Conservation (phyloP, 2,113 vertebrate species). For the Sapajus apella region DNA sequence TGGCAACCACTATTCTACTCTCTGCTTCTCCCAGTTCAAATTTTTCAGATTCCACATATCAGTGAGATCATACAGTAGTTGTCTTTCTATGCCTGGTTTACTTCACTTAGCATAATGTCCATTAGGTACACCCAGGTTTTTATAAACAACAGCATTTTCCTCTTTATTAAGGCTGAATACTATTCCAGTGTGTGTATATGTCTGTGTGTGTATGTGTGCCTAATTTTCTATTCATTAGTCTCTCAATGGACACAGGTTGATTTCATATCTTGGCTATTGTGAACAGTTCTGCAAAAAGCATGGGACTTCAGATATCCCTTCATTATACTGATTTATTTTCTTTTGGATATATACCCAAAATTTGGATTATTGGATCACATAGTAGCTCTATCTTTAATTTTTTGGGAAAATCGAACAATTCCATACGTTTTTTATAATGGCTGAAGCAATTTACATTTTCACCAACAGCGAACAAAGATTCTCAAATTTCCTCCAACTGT, state of each 20-base stretch:
- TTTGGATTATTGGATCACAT: neutral
- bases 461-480: neutral
- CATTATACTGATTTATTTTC: neutral
- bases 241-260: neutral
- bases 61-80: neutral
- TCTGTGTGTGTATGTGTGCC: neutral
- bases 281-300: neutral
- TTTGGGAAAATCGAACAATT: neutral
- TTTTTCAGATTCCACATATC: neutral
- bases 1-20: neutral
- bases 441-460: neutral
- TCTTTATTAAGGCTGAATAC: neutral
- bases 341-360: neutral
- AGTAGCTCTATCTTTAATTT: neutral
- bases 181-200: neutral
- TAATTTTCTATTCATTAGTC: neutral
- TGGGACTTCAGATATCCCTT: neutral
- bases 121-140: neutral
- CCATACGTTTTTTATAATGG: neutral
- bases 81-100: neutral
- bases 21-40: neutral
- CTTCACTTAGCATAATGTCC: neutral
- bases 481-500: neutral
- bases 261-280: neutral
- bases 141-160: neutral